Evolutionary conservation across 2,888 invertebrate species (phyloP), one percentile per base, ranked within the genome.

Genomic region (Adela reaumurella): DNA sequence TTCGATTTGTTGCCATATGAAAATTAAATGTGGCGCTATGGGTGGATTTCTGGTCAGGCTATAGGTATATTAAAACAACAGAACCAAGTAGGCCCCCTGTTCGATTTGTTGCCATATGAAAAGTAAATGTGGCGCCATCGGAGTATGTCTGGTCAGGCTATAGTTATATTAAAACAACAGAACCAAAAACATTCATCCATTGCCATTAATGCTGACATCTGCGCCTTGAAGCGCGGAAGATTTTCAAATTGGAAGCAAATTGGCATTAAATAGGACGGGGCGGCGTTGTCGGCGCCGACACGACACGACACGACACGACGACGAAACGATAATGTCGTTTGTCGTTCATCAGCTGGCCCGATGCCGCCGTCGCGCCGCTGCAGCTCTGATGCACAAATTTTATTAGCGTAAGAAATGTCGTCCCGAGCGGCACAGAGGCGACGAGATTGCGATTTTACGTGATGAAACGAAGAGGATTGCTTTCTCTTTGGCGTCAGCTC

Each of bases 241-340:
- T 81, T 35, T 82, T 79, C 81, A 77, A 73, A 76, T 78, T 79
- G 81, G 78, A 81, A 73, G 74, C 83, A 83, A 83, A 84, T 83
- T 83, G 82, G 83, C 83, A 83, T 83, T 83, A 83, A 84, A 83
- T 83, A 35, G 11, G 81, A 82, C 81, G 79, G 76, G 80, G 74
- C 70, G 45, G 70, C 73, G 72, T 70, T 74, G 73, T 74, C 16
- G 19, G 6, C 19, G 17, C 19, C 49, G 24, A 46, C 46, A 3
- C 47, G 43, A 24, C 50, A 2, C 49, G 6, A 51, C 50, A 17
- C 42, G 46, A 43, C 29, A 14, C 18, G 44, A 47, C 29, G 11
- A 14, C 24, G 29, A n/a, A n/a, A 19, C 41, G 72, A 76, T 77
- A 78, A 78, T 77, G 65, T 73, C 73, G 74, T 78, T 78, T 77